Percentiles rank a stretch among this genome's conserved stretches.
Conservation (phyloP, 2,888 invertebrate species). For the Dendrolimus houi region DNA sequence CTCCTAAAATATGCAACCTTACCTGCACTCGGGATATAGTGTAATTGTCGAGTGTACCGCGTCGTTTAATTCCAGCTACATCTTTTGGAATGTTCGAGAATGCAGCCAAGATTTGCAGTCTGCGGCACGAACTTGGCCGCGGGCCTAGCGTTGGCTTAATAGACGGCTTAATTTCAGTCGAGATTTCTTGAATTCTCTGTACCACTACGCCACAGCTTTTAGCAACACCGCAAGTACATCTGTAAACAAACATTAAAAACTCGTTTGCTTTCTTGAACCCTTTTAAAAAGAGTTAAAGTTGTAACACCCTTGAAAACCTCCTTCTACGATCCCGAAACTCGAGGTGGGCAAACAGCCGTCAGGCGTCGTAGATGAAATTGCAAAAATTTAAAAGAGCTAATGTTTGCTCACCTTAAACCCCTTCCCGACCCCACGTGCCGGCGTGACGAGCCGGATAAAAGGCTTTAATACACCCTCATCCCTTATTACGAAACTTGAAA, state of each 20-base stretch:
- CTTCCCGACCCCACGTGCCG: conserved; percentile 67
- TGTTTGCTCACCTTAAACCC: conserved; percentile 76
- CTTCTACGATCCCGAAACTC: conserved; percentile 44
- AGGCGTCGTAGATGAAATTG: conserved; percentile 71
- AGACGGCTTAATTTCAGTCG: conserved; percentile 49
- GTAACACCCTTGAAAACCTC: conserved; percentile 47
- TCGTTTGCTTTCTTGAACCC: conserved; percentile 53
- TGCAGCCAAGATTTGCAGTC: conserved; percentile 69
- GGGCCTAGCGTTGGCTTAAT: conserved; percentile 61
- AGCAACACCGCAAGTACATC: conserved; percentile 34
- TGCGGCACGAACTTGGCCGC: conserved; percentile 63
- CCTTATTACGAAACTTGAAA: conserved; percentile 77
- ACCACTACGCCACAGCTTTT: conserved; percentile 24
- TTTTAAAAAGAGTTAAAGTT: conserved; percentile 60
- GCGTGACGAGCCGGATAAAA: conserved; percentile 77
- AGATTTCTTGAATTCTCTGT: conserved; percentile 35
- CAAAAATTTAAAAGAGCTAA: conserved; percentile 77
- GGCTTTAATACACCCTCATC: conserved; percentile 77
- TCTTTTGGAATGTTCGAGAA: conserved; percentile 72
- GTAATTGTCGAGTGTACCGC: conserved; percentile 71
- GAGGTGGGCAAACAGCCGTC: conserved; percentile 59
- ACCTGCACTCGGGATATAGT: conserved; percentile 64
- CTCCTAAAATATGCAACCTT: conserved; percentile 65
- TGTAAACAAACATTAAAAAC: conserved; percentile 52
- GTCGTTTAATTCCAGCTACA: conserved; percentile 69